Evolutionary conservation across 2,888 invertebrate species (phyloP), one percentile per base, ranked within the genome.

Genomic region (Entomobrya multifasciata): DNA sequence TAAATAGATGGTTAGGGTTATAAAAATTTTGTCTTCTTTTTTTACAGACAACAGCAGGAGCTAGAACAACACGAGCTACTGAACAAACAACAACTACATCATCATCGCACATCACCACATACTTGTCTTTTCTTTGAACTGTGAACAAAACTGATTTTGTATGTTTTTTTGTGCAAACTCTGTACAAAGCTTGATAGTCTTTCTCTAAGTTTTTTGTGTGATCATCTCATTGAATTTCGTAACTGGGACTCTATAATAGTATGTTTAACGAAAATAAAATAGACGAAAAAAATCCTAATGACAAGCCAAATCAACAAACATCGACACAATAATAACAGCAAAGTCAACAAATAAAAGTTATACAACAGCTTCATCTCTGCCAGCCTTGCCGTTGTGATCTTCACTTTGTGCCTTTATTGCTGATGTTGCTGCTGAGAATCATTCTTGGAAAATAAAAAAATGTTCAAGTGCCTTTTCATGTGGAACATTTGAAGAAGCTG

Each of bases 301-400:
- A 74, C 52, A 74, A 52, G 55, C 74, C 52, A 74, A 74, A 74
- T 52, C 74, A 74, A 74, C 74, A 74, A 74, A 74, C 52, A 74
- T 55, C 52, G 55, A 74, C 52, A 74, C 55, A 74, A 74, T 74
- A 74, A 30, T 55, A 52, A 52, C 74, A 74, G 55, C 74, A 52
- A 74, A 74, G 74, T 74, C 74, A 74, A 74, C 74, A 55, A 74
- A 74, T 47, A 70, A 47, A 44, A 15, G 47, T n/a, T n/a, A n/a
- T 36, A 36, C 36, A 36, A 36, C 36, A 36, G 36, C 36, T 36
- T 36, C 36, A 36, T 4, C 4, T 4, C 36, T 6, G 8, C 36
- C 36, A 36, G 8, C 36, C 30, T 30, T 15, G 65, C 65, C 41
- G 17, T n/a, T 15, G 15, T 22, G n/a, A 41, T 67, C 67, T 65